Base-by-base conservation (phyloP, 2,888 invertebrate genomes). In the Magallana nippona region DNA sequence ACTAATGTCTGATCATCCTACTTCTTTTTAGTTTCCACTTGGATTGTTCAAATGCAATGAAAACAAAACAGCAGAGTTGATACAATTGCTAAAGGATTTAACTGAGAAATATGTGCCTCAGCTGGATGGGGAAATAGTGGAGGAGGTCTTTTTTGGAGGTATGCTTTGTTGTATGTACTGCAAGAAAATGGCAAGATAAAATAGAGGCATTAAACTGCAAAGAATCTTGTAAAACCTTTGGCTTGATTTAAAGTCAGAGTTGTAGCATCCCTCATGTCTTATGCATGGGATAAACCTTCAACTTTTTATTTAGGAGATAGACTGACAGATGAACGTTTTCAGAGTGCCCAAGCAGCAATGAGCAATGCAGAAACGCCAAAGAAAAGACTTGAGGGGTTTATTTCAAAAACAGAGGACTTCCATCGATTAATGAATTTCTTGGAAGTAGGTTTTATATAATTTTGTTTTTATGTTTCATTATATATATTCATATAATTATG, bases 141-240 rank as follows among this genome's bases (percentile, higher is more conserved):
- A 85, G 22, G 58, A 60, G 19, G 82, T 85, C 10, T 83, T 85
- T 56, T 81, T 85, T 83, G 85, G 85, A 80, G 83, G 85, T 85
- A 80, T 44, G 44, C 44, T 44, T 44, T 44, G 44, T 44, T 44
- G 44, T 44, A 44, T 44, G 44, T 44, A 44, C 44, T 60, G 17
- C 17, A 60, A 60, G 17, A n/a, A 60, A n/a, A n/a, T 3, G 17
- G 8, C 10, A 0, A 10, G 19, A 8, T 8, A n/a, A 60, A n/a
- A n/a, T 17, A n/a, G 3, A 60, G 8, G 62, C n/a, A 60, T 17
- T 60, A 60, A 17, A 60, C 2, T 17, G 19, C n/a, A 1, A 60
- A 60, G n/a, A 17, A 17, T 27, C 27, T 60, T 60, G n/a, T 17
- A 17, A 17, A 60, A 60, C 27, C 27, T 27, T 27, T 27, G 27